Evolutionary conservation across 2,797 vertebrate genomes (phyloP).

Genomic region (Malacoraja senta): DNA sequence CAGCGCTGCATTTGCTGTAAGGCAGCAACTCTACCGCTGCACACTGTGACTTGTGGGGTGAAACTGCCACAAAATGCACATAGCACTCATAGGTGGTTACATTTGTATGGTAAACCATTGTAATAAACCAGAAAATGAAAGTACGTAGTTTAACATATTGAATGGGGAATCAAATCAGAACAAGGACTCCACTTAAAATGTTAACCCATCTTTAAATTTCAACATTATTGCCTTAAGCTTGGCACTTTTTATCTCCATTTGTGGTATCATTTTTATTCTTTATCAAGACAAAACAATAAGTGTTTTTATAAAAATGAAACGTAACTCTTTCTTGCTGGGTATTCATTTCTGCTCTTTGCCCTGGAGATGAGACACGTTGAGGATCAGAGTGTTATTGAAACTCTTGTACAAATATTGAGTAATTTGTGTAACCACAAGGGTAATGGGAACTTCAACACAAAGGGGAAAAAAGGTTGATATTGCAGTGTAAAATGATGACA

Average conservation of each 20-base stretch:
- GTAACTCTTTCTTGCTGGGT: constrained; percentile 61
- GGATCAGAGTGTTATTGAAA: constrained; percentile 63
- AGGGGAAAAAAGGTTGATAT: constrained; percentile 48
- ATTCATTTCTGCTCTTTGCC: constrained; percentile 58
- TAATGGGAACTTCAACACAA: constrained; percentile 42
- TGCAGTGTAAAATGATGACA: constrained; percentile 49
- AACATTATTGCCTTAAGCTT: background rate
- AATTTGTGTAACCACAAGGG: constrained; percentile 51
- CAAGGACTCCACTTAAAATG: background rate
- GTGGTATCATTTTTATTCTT: background rate
- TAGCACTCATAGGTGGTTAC: background rate
- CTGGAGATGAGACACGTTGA: constrained; percentile 56
- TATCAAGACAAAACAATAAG: background rate
- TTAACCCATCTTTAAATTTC: background rate
- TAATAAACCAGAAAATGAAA: background rate
- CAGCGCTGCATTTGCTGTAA: too few relatives aligned
- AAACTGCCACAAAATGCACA: background rate
- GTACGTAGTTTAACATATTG: background rate
- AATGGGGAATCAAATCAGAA: background rate
- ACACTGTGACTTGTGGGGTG: background rate
- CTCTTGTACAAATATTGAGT: constrained; percentile 62
- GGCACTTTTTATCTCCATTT: background rate
- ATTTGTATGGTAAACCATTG: background rate
- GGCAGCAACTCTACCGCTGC: too few relatives aligned
- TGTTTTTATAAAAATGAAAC: constrained; percentile 45